Base-by-base conservation (phyloP, 2,113 vertebrate genomes). In the Lasiurus borealis region DNA sequence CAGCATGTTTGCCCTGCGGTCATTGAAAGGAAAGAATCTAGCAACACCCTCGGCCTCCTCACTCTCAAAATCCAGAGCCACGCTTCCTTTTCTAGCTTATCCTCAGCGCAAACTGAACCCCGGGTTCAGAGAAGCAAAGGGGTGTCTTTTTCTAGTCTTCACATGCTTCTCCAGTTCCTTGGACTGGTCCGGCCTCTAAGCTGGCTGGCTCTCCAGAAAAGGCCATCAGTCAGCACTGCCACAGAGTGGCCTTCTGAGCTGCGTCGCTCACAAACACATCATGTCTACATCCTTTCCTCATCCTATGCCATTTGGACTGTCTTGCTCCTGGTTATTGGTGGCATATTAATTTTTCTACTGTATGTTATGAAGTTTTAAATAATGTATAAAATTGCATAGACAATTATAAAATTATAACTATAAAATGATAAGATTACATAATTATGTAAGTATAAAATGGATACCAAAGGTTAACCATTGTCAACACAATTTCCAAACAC, bases 1-100 rank as follows among this genome's bases (percentile, higher is more conserved):
- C 8, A 25, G 21, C 21, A 40, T 54, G 82, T 89, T 62, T 52
- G 12, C 6, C 48, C 31, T 76, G 78, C 2, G 80, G 16, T 93
- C 50, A 83, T 0, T 86, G 78, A 86, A 87, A 87, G 57, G 59
- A 91, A 86, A 68, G 52, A 93, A 96, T 23, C 27, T 10, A 88
- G 29, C 29, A 54, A 81, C 8, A 68, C 15, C 25, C 8, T 29
- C 7, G 34, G n/a, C 18, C 62, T 86, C 64, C 27, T 8, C 66
- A 40, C 21, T 95, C 36, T 82, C 52, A 68, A 81, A 94, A 84
- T 31, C 71, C 0, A 0, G 29, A 85, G 31, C 3, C 9, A 2
- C 8, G 13, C 75, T 71, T 73, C 68, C 68, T 81, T 92, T 64
- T 71, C 44, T 13, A 77, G 11, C 10, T 72, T 92, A 40, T 29